Base-by-base conservation (phyloP, 2,113 vertebrate genomes). In the Bambusicola thoracicus region DNA sequence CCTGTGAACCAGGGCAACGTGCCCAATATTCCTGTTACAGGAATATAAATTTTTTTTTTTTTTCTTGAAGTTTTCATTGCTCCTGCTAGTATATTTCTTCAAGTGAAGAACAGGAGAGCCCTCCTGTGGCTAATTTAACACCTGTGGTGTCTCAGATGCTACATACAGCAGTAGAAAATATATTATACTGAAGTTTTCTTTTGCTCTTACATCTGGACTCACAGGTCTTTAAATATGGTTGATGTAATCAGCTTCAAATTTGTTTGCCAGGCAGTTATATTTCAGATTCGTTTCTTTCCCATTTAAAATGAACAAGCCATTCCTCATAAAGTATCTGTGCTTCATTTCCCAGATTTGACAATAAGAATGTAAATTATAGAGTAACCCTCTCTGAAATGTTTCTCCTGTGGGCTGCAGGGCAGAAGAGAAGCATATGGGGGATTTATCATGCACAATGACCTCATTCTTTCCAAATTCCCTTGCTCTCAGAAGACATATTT, bases 81-180 rank as follows among this genome's bases (percentile, higher is more conserved):
- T 81, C 51, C 63, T 24, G 56, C 56, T 68, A 63, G 65, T 15
- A 6, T 13, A 63, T 65, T 87, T 87, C 56, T 87, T 74, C 73
- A 89, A 94, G 51, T 38, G 62, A 94, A 91, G 93, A 90, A 83
- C 95, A 80, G 93, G 93, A 91, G 96, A 92, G 95, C 95, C 96
- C 94, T 92, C 95, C 24, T 95, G 89, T 97, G 93, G 96, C 79
- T 94, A 95, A 83, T 94, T 83, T 85, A 88, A 78, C 61, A 38
- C 78, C 87, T 81, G 29, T 83, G 40, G 20, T 72, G 41, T 7
- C 1, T 0, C 49, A 80, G 41, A 80, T 83, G 36, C 30, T 70
- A n/a, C 1, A 13, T 41, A 80, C 3, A 1, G 38, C 51, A 56
- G 46, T 40, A 77, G 74, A 94, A 79, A 79, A 22, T 8, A 13